These are phyloP conservation scores for Enteromius trimaculatus DNA, from an alignment of 2,797 vertebrate species.

Conservation along the genomic window DNA sequence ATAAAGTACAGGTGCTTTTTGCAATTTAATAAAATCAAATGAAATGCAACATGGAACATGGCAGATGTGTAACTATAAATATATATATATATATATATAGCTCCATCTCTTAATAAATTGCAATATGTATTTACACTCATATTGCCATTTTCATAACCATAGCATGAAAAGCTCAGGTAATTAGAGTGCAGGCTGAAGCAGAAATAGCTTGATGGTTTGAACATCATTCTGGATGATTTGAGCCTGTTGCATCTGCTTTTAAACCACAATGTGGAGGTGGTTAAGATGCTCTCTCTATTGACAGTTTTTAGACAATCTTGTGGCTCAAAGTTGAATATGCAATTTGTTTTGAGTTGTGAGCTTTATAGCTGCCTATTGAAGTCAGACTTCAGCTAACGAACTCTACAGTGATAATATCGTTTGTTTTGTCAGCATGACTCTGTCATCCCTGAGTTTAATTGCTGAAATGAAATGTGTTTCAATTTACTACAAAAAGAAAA, in stretches of 20 bases:
- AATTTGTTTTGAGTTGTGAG: background rate
- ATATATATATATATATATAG: background rate
- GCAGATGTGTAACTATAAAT: background rate
- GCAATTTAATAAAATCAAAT: background rate
- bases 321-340: background rate
- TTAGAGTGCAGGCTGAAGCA: background rate
- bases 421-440: background rate
- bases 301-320: background rate
- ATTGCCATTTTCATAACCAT: background rate
- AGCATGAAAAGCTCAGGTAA: background rate
- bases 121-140: background rate
- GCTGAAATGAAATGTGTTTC: background rate
- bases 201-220: background rate
- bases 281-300: background rate
- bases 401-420: background rate
- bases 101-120: background rate
- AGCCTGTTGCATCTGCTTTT: background rate
- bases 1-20: background rate
- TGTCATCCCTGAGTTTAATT: background rate
- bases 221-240: background rate
- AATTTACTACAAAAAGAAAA: slow-evolving; percentile 1
- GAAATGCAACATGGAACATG: background rate
- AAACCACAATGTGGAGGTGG: slow-evolving; percentile 7
- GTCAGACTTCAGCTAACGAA: background rate
- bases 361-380: background rate